Base-by-base conservation (phyloP, 2,888 invertebrate species). In the Plebejus anna region DNA sequence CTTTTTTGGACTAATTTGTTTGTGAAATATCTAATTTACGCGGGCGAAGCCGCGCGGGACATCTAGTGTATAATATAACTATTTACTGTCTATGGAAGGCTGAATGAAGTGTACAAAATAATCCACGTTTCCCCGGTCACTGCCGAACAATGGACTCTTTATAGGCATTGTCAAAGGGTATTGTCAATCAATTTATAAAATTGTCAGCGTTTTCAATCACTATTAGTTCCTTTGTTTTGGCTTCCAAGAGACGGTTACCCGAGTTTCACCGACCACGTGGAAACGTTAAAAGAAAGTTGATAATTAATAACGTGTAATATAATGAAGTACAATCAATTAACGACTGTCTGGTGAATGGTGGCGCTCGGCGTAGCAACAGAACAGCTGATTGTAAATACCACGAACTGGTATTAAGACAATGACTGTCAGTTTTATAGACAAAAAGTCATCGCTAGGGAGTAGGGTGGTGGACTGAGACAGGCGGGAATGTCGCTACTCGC, bases 291-390 rank as follows among this genome's bases (percentile, higher is more conserved):
- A 16, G 66, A 66, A 66, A 66, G 32, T 36, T 7, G 32, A 16
- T 66, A 66, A 32, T 66, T 66, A 32, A 32, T 66, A 36, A 66
- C 66, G 66, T 4, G 66, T 22, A 66, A 13, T 66, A 4, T 13
- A 66, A 66, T 66, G 66, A 66, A 66, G 66, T 32, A 32, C 66
- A 32, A 66, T 13, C 13, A 32, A 66, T 66, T 66, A 66, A 32
- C 66, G 32, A 61, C 7, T 7, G 42, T 9, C 42, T 42, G 42
- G 42, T 42, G 47, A 11, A 0, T 7, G 16, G 11, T 7, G 22
- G n/a, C 22, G 22, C 22, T 11, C 66, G 32, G 32, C 66, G 0
- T 13, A 66, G 66, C 66, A 66, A 36, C 66, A 66, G 66, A 32
- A 36, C 66, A 66, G 66, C 66, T 66, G 66, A 66, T 32, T 66